Evolutionary conservation across 2,797 vertebrate species (phyloP).

Genomic region (Rhinichthys osculus): DNA sequence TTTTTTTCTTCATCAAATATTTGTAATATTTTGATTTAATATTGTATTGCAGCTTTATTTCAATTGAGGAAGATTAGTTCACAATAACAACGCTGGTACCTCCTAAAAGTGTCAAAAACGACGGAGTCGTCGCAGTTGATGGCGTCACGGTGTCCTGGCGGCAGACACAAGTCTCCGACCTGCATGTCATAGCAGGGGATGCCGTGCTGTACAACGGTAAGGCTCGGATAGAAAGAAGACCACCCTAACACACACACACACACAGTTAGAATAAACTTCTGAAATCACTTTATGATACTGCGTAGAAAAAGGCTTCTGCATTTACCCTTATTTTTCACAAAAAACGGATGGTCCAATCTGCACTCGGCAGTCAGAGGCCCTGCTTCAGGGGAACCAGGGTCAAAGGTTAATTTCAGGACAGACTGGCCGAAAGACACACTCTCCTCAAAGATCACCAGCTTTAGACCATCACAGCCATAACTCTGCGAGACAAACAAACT

Average conservation of each 20-base stretch:
- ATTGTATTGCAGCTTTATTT: neutral
- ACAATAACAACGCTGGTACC: constrained; percentile 75
- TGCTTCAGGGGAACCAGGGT: constrained; percentile 90
- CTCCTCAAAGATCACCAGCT: constrained; percentile 93
- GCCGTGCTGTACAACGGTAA: constrained; percentile 98
- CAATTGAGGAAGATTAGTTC: neutral
- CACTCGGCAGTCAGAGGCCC: constrained; percentile 92
- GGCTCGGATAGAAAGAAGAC: constrained; percentile 98
- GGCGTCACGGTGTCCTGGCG: constrained; percentile 97
- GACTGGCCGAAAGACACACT: constrained; percentile 92
- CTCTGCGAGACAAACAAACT: constrained; percentile 76
- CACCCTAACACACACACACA: constrained; percentile 81
- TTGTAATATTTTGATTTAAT: neutral
- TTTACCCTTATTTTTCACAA: constrained; percentile 96
- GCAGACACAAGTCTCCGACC: constrained; percentile 95
- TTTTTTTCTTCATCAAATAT: neutral
- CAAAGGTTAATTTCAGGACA: constrained; percentile 95
- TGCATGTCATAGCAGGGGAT: constrained; percentile 99
- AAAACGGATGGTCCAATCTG: constrained; percentile 96
- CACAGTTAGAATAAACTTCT: neutral
- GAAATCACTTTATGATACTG: neutral
- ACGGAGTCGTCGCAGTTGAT: constrained; percentile 99
- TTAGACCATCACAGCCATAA: constrained; percentile 92
- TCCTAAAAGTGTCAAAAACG: constrained; percentile 99
- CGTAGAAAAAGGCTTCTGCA: neutral